These are phyloP conservation scores for Seira ritae DNA, from an alignment of 2,888 invertebrate genomes.

Conservation along the genomic window DNA sequence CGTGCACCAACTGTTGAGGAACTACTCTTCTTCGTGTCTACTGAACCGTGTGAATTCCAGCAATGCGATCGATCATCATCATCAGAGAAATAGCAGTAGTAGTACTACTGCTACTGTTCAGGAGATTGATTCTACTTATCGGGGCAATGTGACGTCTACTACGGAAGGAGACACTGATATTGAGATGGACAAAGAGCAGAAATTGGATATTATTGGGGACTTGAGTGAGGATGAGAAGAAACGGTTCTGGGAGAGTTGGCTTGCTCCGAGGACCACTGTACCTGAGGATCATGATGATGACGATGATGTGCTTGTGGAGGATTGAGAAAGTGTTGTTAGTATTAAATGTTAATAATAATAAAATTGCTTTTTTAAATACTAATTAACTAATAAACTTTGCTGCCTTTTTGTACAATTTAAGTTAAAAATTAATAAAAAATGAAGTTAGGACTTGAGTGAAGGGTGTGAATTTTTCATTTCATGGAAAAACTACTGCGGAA, in stretches of 20 bases:
- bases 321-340: not conserved
- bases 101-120: not conserved
- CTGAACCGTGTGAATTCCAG: too few relatives aligned
- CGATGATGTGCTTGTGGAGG: not conserved
- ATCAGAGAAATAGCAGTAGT: not conserved
- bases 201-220: conserved; percentile 46
- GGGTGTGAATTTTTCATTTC: not conserved
- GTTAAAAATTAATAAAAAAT: too few relatives aligned
- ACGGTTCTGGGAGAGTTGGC: conserved; percentile 65
- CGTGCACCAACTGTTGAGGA: conserved; percentile 48
- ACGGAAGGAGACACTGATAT: not conserved
- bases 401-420: too few relatives aligned
- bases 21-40: not conserved
- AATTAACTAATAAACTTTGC: too few relatives aligned
- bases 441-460: not conserved
- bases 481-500: too few relatives aligned
- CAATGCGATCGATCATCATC: too few relatives aligned
- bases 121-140: too few relatives aligned
- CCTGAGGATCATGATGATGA: conserved; percentile 21
- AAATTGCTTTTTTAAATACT: too few relatives aligned
- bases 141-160: not conserved
- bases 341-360: too few relatives aligned
- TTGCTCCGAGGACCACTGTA: conserved; percentile 57
- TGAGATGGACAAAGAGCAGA: conserved; percentile 25
- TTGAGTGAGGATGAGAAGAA: conserved; percentile 70